Conservation (phyloP, 1,140 invertebrate genomes). For the Alviniconcha marisindica region DNA sequence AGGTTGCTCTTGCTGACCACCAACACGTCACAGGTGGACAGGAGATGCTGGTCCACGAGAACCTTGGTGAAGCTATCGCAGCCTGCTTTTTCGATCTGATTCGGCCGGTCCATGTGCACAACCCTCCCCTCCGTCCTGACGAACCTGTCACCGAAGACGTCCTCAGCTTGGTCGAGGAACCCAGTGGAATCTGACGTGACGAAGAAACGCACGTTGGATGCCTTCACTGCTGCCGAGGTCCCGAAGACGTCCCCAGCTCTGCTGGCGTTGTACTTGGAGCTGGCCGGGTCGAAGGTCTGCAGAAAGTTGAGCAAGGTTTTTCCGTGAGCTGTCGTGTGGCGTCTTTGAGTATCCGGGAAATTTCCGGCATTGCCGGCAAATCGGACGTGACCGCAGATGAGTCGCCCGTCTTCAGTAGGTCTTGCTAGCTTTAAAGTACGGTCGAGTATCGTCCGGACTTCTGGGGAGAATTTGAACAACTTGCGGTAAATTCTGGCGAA, state of each 20-base stretch:
- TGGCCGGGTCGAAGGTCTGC: background rate
- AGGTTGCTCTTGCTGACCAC: conserved; percentile 36
- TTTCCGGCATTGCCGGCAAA: conserved; percentile 30
- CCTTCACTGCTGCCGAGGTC: background rate
- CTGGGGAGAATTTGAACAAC: conserved; percentile 32
- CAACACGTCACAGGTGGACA: conserved; percentile 45
- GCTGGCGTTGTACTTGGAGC: background rate
- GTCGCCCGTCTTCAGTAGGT: background rate
- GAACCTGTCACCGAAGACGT: background rate
- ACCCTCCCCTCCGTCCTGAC: conserved; percentile 19
- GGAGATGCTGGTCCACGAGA: conserved; percentile 43
- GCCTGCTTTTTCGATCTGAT: background rate
- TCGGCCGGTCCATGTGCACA: conserved; percentile 37
- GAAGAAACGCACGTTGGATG: conserved; percentile 40
- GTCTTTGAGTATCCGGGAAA: background rate
- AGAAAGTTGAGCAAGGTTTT: conserved; percentile 45
- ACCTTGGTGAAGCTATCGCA: conserved; percentile 42
- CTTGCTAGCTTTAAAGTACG: background rate
- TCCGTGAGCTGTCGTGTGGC: background rate
- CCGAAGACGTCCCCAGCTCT: background rate
- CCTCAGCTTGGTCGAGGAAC: conserved; percentile 19
- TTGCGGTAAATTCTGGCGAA: conserved; percentile 13
- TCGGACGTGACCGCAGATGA: conserved; percentile 47
- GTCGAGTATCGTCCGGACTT: conserved; percentile 13
- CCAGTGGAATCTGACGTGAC: conserved; percentile 44